These are phyloP conservation scores for Riptortus pedestris DNA, from an alignment of 1,140 invertebrate genomes.

Conservation along the genomic window DNA sequence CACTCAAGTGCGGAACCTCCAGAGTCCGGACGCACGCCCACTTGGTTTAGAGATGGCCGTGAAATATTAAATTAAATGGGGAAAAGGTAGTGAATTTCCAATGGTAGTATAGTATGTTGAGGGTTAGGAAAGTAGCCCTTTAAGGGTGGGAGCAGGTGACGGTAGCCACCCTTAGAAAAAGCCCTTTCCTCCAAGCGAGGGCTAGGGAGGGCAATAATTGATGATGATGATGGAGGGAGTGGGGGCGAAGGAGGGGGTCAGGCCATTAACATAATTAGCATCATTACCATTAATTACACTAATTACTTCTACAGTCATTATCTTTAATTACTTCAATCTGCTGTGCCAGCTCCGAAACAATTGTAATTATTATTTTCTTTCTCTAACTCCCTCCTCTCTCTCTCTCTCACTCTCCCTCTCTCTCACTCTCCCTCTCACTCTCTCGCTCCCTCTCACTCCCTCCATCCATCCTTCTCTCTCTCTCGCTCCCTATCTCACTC, in stretches of 20 bases:
- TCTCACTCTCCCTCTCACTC: constrained; percentile 14
- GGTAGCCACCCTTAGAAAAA: constrained; percentile 1
- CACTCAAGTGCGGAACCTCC: no score
- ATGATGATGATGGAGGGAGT: constrained; percentile 16
- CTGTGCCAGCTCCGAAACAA: constrained; percentile 22
- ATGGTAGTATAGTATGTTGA: no score
- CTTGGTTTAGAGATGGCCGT: no score
- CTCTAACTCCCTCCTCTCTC: constrained; percentile 18
- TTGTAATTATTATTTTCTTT: constrained; percentile 29
- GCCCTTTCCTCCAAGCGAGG: not conserved
- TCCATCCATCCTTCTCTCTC: not conserved
- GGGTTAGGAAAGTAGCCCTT: no score
- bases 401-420: constrained; percentile 22
- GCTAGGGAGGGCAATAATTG: constrained; percentile 18
- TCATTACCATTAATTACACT: constrained; percentile 32
- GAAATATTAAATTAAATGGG: no score
- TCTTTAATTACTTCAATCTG: constrained; percentile 32
- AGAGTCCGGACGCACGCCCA: no score
- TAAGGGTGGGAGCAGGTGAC: not conserved
- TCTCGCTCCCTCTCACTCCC: constrained; percentile 13
- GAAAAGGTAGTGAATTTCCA: no score
- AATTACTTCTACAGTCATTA: constrained; percentile 32
- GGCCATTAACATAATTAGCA: constrained; percentile 32
- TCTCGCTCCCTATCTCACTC: not conserved
- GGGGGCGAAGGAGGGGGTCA: constrained; percentile 5